phyloP scores from a whole-genome alignment of 2,888 invertebrate species.

The Morpho helenor region DNA sequence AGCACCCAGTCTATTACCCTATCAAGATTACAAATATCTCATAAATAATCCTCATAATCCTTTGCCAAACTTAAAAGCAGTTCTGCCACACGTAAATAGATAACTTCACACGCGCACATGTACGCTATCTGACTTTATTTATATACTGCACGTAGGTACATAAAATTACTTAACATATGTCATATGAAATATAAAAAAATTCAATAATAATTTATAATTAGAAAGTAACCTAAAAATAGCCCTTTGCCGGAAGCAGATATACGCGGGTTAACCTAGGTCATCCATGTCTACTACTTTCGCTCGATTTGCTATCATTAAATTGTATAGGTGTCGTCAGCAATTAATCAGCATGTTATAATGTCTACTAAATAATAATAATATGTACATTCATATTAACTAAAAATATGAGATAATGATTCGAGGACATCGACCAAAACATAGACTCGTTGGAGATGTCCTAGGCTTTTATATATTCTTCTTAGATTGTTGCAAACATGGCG shows the following conservation, averaged over 20 bases:
- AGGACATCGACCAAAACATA: conserved; percentile 58
- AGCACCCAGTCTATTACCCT: conserved; percentile 36
- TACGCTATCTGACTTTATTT: conserved; percentile 30
- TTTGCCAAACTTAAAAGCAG: conserved; percentile 28
- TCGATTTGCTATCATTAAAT: conserved; percentile 45
- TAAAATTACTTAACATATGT: conserved; percentile 35
- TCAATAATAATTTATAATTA: conserved; percentile 34
- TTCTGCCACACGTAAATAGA: conserved; percentile 40
- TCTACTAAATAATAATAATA: conserved; percentile 24
- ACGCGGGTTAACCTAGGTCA: conserved; percentile 73
- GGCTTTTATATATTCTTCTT: conserved; percentile 61
- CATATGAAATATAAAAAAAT: conserved; percentile 30
- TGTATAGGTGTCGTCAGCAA: conserved; percentile 47
- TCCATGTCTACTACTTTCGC: conserved; percentile 57
- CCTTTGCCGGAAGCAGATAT: conserved; percentile 52
- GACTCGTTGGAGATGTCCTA: conserved; percentile 54
- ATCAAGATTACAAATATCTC: conserved; percentile 35
- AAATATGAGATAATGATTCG: conserved; percentile 37
- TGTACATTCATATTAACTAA: conserved; percentile 9
- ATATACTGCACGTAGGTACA: conserved; percentile 28
- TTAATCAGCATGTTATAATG: conserved; percentile 38
- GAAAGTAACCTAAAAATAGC: conserved; percentile 61
- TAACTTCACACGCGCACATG: conserved; percentile 39
- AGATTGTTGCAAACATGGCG: conserved; percentile 79
- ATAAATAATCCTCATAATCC: conserved; percentile 38